Percentiles rank a stretch among this genome's conserved stretches.
Conservation (phyloP, 2,113 vertebrate species). For the Rallus limicola region DNA sequence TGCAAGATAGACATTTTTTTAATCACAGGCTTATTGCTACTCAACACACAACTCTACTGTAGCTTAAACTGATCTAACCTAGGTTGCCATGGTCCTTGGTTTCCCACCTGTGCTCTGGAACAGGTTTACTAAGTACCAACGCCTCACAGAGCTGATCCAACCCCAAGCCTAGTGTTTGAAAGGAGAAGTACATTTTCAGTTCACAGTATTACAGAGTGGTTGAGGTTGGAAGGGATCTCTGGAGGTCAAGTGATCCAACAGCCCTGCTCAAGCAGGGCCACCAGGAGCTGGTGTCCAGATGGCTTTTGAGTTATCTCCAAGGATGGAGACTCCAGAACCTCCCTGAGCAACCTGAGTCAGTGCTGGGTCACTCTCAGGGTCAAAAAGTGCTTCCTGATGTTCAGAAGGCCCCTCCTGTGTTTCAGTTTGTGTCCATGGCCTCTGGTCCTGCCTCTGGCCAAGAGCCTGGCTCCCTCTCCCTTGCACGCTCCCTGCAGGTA, state of each 20-base stretch:
- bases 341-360: neutral
- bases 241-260: neutral
- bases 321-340: neutral
- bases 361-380: neutral
- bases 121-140: too few relatives aligned
- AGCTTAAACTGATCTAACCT: too few relatives aligned
- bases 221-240: neutral
- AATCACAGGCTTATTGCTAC: too few relatives aligned
- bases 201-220: neutral
- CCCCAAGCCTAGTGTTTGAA: too few relatives aligned
- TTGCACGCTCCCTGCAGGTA: neutral
- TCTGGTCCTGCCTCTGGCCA: too few relatives aligned
- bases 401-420: neutral
- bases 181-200: too few relatives aligned
- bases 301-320: neutral
- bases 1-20: too few relatives aligned
- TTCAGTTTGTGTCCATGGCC: neutral
- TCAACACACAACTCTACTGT: too few relatives aligned
- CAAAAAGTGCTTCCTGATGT: neutral
- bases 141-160: too few relatives aligned
- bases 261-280: neutral
- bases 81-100: too few relatives aligned
- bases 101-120: too few relatives aligned
- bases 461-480: neutral
- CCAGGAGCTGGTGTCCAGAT: rapidly evolving